A percentile compares a stretch with the other conserved stretches of the same genome.
Evolutionary conservation across 2,797 vertebrate species (phyloP).

Genomic region (Acanthurus lineatus): DNA sequence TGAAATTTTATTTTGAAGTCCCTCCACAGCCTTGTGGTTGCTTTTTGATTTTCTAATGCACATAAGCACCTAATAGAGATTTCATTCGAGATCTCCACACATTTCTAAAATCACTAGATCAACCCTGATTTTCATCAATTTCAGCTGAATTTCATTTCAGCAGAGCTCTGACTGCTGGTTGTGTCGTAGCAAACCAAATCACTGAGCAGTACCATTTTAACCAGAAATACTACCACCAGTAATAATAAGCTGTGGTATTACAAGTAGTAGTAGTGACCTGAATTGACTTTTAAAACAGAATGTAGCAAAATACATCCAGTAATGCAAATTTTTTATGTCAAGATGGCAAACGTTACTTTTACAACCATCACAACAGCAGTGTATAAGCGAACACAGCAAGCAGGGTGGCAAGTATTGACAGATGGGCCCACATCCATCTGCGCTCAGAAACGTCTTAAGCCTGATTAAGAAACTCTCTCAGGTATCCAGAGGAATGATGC

Average conservation of each 20-base stretch:
- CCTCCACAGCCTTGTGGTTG: slow-evolving; percentile 13
- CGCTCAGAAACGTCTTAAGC: slow-evolving; percentile 12
- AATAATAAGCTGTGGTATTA: background rate
- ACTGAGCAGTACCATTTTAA: background rate
- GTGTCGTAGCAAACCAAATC: background rate
- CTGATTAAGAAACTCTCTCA: slow-evolving; percentile 19
- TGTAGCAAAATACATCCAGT: background rate
- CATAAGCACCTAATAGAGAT: background rate
- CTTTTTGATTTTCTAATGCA: slow-evolving; percentile 20
- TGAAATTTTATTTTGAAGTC: slow-evolving; percentile 34
- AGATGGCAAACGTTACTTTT: slow-evolving; percentile 7
- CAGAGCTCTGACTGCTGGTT: background rate
- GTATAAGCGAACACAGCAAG: background rate
- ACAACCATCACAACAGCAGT: slow-evolving; percentile 26
- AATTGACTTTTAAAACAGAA: slow-evolving; percentile 4
- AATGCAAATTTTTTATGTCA: slow-evolving; percentile 2
- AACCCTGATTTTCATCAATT: background rate
- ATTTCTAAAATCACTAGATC: background rate
- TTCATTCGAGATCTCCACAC: background rate
- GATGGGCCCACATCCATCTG: background rate
- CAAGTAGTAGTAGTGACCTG: background rate
- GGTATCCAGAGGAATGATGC: slow-evolving; percentile 13
- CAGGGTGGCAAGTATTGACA: background rate
- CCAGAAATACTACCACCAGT: background rate
- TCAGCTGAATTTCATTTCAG: background rate